These are phyloP conservation scores for Diceros bicornis DNA, from an alignment of 2,797 vertebrate genomes.

Conservation along the genomic window DNA sequence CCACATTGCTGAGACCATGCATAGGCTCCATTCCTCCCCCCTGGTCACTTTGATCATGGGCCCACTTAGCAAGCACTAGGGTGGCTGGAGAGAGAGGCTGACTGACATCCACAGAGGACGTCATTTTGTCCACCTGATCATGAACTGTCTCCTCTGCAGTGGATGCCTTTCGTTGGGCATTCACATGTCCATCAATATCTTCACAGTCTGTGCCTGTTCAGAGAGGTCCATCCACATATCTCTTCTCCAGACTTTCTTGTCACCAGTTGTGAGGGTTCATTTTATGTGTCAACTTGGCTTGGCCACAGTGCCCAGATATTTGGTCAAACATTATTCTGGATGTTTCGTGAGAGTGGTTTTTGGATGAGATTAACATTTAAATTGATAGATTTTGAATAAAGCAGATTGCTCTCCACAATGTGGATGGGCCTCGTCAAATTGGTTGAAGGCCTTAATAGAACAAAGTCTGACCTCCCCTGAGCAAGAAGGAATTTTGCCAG, in stretches of 20 bases:
- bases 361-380: background rate
- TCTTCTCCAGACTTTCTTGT: background rate
- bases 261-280: background rate
- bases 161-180: background rate
- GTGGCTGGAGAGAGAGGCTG: background rate
- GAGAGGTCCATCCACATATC: background rate
- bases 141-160: background rate
- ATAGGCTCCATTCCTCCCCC: background rate
- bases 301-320: background rate
- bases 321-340: background rate
- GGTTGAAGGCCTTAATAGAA: background rate
- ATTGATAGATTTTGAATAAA: background rate
- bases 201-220: background rate
- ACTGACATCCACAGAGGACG: background rate
- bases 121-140: background rate
- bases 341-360: background rate
- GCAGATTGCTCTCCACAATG: background rate
- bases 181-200: background rate
- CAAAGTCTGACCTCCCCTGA: background rate
- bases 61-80: background rate
- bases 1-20: background rate
- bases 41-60: background rate
- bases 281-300: background rate
- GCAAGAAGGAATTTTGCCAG: too few species aligned
- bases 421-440: background rate